Evolutionary conservation across 2,888 invertebrate species (phyloP), one percentile per base, ranked within the genome.

Genomic region (Hybos culiciformis): DNA sequence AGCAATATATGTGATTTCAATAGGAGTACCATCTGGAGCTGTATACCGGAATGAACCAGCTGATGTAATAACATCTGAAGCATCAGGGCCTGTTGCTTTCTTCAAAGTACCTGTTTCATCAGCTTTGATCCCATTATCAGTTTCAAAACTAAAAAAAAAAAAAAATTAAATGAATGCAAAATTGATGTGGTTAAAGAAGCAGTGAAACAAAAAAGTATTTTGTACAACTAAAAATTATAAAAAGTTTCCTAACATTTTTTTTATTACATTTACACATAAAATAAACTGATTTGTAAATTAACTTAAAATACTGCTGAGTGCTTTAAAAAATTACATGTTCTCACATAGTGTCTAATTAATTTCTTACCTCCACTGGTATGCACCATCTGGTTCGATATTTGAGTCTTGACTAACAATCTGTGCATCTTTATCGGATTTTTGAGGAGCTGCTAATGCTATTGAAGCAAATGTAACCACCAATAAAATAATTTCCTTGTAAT

Each of bases 61-160:
- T 4, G 78, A 77, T 15, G 77, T 69, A 43, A 80, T 75, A 15
- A 78, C 79, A 59, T 80, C 78, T 48, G 71, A 71, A 5, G 73
- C 67, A 49, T 83, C 80, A 2, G 82, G 73, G 39, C 78, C 73
- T 41, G 71, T 73, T 8, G 79, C 77, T 57, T 80, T 79, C 67
- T 84, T 84, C 53, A 85, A 62, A 20, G 80, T 78, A 14, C 85
- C 85, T 14, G 76, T 61, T 66, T 85, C 85, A 58, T 85, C 78
- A 2, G 80, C 83, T 59, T 83, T 80, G 45, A 85, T 85, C 44
- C 83, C 83, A 57, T 85, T 85, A 45, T 80, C 83, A 17, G 84
- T 78, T 68, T 85, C 84, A 57, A 77, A 85, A 59, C 85, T 85
- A 24, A 44, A 41, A 9, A 37, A 36, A 12, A 41, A 39, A 15